Evolutionary conservation across 2,113 vertebrate genomes (phyloP), one percentile per base, ranked within the genome.

Genomic region (Puma concolor): DNA sequence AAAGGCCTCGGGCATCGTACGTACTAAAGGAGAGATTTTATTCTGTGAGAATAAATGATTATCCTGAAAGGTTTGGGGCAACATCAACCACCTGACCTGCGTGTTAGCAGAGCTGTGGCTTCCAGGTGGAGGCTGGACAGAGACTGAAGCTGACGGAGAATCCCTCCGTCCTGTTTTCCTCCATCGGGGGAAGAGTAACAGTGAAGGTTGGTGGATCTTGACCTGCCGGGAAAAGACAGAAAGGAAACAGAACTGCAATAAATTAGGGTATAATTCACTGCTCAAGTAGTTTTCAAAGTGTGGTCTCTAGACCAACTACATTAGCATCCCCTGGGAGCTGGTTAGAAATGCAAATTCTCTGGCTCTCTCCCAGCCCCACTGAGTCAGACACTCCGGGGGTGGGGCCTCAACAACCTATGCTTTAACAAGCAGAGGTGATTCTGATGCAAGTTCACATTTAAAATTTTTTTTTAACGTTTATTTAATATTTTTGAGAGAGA

Each of bases 121-220:
- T 71, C 85, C 29, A 3, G 7, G 29, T 52, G 79, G 77, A 52
- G 19, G 29, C 63, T 41, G 33, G 12, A 72, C 0, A 4, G 44
- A 52, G 33, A 50, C 76, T 5, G 11, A 81, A 29, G 33, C 64
- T 52, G 38, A 5, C 44, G 38, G 50, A n/a, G 23, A 52, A 14
- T 23, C n/a, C 6, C 33, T 82, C 67, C 41, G 4, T 57, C n/a
- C 15, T 4, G 48, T 36, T 57, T 41, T 66, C 80, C 29, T 74
- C 48, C 41, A n/a, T 27, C 41, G 7, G 0, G 1, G 6, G 21
- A 5, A 27, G 5, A 72, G 52, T 1, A 82, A 48, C 14, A 1
- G 0, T 17, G 67, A 82, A 2, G 57, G 25, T n/a, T 63, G 41
- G 19, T 74, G 14, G 66, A 66, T 44, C 29, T 2, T 29, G 67